These are phyloP conservation scores for Chirona hameri DNA, from an alignment of 2,888 invertebrate genomes.

Conservation along the genomic window DNA sequence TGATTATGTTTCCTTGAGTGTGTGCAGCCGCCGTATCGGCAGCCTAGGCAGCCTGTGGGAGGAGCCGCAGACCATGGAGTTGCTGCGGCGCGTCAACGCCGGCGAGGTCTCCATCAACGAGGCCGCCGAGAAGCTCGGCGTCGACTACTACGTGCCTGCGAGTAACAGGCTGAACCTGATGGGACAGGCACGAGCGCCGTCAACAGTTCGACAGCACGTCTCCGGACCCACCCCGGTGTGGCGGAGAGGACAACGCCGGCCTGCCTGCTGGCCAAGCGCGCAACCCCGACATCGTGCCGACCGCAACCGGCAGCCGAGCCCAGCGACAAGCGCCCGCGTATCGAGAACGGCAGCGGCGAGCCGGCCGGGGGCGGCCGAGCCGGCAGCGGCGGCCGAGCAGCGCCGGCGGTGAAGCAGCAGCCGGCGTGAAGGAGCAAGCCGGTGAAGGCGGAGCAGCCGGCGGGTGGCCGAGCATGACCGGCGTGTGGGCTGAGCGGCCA, in stretches of 20 bases:
- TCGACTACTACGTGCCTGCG: slow-evolving; percentile 34
- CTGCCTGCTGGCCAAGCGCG: neutral
- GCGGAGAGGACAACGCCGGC: neutral
- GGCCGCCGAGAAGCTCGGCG: slow-evolving; percentile 39
- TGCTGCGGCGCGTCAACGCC: slow-evolving; percentile 37
- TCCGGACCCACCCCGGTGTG: neutral
- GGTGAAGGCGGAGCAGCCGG: neutral
- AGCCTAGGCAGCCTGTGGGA: slow-evolving; percentile 39
- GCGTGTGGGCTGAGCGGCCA: neutral
- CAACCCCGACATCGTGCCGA: neutral
- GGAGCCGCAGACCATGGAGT: slow-evolving; percentile 38
- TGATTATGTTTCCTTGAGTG: neutral
- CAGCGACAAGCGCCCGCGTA: neutral
- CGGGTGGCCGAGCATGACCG: too few relatives aligned
- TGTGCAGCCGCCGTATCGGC: slow-evolving; percentile 37
- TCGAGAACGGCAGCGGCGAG: neutral
- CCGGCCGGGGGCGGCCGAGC: neutral
- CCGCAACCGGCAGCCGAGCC: neutral
- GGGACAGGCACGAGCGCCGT: slow-evolving; percentile 7
- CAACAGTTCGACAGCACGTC: neutral
- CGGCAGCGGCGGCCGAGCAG: neutral
- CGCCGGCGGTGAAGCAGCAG: neutral
- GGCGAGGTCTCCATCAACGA: slow-evolving; percentile 39
- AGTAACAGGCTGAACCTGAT: slow-evolving; percentile 29
- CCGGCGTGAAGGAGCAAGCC: too few relatives aligned